phyloP scores from a whole-genome alignment of 2,797 vertebrate species.

The Vultur gryphus region DNA sequence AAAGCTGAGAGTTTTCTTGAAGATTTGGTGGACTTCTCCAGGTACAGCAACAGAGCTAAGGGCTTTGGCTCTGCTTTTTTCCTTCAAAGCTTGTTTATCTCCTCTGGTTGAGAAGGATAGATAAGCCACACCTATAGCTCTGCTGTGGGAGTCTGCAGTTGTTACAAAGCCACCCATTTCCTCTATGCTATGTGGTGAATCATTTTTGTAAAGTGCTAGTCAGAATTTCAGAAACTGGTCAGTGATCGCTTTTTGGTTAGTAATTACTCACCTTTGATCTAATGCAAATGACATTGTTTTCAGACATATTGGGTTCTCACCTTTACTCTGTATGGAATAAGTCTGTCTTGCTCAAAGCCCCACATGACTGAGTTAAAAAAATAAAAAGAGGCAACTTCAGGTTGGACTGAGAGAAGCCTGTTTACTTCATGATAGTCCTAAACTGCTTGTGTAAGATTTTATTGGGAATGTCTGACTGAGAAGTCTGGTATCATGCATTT shows the following conservation, averaged over 20 bases:
- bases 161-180: conserved; percentile 6
- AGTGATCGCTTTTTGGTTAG: neutral
- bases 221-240: neutral
- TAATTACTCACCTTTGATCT: neutral
- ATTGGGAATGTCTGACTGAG: neutral
- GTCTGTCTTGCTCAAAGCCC: neutral
- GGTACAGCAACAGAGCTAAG: neutral
- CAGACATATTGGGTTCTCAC: neutral
- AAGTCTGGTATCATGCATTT: neutral
- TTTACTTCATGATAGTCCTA: neutral
- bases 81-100: neutral
- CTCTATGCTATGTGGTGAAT: neutral
- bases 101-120: neutral
- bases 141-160: neutral
- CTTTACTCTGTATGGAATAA: neutral
- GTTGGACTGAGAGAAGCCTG: neutral
- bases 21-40: neutral
- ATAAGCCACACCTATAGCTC: neutral
- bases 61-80: neutral
- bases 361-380: neutral
- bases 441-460: neutral
- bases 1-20: neutral
- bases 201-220: neutral
- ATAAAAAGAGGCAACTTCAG: neutral
- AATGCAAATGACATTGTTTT: neutral